Percentiles rank a stretch among this genome's conserved stretches.
Conservation (phyloP, 2,113 vertebrate species). For the Podarcis muralis region DNA sequence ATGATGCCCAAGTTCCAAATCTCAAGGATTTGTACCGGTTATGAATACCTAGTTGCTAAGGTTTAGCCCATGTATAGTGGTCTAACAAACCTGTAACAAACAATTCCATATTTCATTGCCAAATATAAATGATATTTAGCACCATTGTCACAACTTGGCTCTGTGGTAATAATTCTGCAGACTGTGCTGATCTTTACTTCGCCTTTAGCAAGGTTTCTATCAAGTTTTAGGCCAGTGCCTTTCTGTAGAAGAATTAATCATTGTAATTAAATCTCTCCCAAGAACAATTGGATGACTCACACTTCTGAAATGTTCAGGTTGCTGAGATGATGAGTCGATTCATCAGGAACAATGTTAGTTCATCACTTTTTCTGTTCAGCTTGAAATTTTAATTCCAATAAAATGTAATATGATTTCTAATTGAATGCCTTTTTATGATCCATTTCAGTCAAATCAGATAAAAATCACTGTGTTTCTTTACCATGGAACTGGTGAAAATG, state of each 20-base stretch:
- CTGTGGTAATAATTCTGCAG: slow-evolving; percentile 30
- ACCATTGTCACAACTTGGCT: slow-evolving; percentile 21
- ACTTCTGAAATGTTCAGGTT: slow-evolving; percentile 59
- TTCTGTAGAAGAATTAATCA: slow-evolving; percentile 64
- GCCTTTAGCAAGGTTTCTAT: slow-evolving; percentile 26
- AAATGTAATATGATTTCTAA: slow-evolving; percentile 66
- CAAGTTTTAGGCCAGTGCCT: slow-evolving; percentile 17
- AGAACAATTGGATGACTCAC: slow-evolving; percentile 23
- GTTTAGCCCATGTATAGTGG: slow-evolving; percentile 46
- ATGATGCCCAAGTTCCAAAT: neutral
- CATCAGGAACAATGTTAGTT: slow-evolving; percentile 72
- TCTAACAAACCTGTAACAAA: slow-evolving; percentile 13
- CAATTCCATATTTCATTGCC: slow-evolving; percentile 27
- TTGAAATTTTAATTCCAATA: slow-evolving; percentile 72
- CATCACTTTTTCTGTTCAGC: slow-evolving; percentile 73
- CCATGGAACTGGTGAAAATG: slow-evolving; percentile 24
- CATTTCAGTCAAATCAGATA: slow-evolving; percentile 35
- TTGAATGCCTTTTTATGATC: slow-evolving; percentile 66
- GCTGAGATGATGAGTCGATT: slow-evolving; percentile 70
- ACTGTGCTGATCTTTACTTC: neutral
- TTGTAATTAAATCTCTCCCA: slow-evolving; percentile 39
- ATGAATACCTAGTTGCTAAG: slow-evolving; percentile 9
- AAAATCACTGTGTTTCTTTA: slow-evolving; percentile 35
- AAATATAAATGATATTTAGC: slow-evolving; percentile 20
- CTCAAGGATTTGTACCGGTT: neutral